Percentiles rank a stretch among this genome's conserved stretches.
phyloP scores from a whole-genome alignment of 2,113 vertebrate genomes.

The Oncorhynchus kisutch region DNA sequence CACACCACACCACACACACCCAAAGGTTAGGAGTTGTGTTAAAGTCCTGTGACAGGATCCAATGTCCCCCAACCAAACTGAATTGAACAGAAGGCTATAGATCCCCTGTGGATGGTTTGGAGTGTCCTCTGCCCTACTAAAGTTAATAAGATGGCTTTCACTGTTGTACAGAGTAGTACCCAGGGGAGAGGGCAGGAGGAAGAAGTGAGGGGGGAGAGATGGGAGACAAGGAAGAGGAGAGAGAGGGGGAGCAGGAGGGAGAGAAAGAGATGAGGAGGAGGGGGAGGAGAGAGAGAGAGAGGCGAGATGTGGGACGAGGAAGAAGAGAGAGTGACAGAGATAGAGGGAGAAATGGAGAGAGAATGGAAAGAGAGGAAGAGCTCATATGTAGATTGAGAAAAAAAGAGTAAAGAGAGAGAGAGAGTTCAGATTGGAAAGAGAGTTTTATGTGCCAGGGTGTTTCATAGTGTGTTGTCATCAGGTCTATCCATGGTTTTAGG shows the following conservation, averaged over 20 bases:
- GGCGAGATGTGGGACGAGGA: not conserved
- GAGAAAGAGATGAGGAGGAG: no score
- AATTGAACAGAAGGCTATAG: slow-evolving; percentile 48
- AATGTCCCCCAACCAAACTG: not conserved
- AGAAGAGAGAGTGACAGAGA: no score
- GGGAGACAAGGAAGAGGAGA: slow-evolving; percentile 20
- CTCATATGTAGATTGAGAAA: slow-evolving; percentile 3
- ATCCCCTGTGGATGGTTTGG: slow-evolving; percentile 25
- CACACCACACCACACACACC: not conserved
- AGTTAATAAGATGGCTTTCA: slow-evolving; percentile 65
- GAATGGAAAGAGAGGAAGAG: slow-evolving; percentile 2
- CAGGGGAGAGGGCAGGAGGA: slow-evolving; percentile 21
- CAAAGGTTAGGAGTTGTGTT: not conserved
- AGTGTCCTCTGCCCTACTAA: slow-evolving; percentile 61
- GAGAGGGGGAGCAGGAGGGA: slow-evolving; percentile 26
- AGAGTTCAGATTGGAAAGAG: slow-evolving; percentile 22
- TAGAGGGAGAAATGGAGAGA: slow-evolving; percentile 16
- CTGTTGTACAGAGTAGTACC: slow-evolving; percentile 6
- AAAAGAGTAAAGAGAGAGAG: not conserved
- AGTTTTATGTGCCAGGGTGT: slow-evolving; percentile 22
- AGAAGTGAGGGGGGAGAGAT: no score
- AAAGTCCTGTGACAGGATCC: not conserved
- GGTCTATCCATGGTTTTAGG: slow-evolving; percentile 48
- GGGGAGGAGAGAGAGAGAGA: slow-evolving; percentile 24
- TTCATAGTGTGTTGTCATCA: slow-evolving; percentile 42